phyloP scores from a whole-genome alignment of 2,113 vertebrate genomes.

The Osmerus mordax region DNA sequence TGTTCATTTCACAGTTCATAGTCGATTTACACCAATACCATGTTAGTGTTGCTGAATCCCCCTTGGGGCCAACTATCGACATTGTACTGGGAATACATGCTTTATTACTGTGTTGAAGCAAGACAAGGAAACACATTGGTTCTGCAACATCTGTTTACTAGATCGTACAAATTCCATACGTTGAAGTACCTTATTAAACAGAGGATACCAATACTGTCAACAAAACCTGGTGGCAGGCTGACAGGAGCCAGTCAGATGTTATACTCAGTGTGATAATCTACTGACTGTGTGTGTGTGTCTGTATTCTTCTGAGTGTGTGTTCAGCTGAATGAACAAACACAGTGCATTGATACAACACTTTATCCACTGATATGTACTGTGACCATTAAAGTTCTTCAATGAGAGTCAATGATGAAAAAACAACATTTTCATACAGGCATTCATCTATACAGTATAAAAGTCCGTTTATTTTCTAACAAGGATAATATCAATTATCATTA shows the following conservation, averaged over 20 bases:
- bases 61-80: no score
- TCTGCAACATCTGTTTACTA: no score
- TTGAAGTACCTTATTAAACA: no score
- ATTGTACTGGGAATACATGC: conserved; percentile 32
- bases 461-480: conserved; percentile 37
- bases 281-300: conserved; percentile 1
- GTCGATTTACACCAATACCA: no score
- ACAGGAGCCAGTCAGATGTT: no score
- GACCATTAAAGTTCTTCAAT: conserved; percentile 58
- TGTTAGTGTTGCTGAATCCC: no score
- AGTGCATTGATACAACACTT: conserved; percentile 41
- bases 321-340: conserved; percentile 41
- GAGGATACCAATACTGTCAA: no score
- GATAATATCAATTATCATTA: conserved; percentile 38
- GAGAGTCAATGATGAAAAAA: conserved; percentile 49
- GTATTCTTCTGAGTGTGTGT: conserved; percentile 15
- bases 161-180: no score
- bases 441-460: conserved; percentile 40
- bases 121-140: no score
- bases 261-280: not conserved
- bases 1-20: no score
- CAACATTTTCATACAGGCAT: conserved; percentile 48
- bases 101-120: no score
- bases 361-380: conserved; percentile 46
- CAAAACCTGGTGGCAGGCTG: no score